Percentiles rank a stretch among this genome's conserved stretches.
These are phyloP conservation scores for Parnassius glacialis DNA, from an alignment of 2,888 invertebrate genomes.

Conservation along the genomic window DNA sequence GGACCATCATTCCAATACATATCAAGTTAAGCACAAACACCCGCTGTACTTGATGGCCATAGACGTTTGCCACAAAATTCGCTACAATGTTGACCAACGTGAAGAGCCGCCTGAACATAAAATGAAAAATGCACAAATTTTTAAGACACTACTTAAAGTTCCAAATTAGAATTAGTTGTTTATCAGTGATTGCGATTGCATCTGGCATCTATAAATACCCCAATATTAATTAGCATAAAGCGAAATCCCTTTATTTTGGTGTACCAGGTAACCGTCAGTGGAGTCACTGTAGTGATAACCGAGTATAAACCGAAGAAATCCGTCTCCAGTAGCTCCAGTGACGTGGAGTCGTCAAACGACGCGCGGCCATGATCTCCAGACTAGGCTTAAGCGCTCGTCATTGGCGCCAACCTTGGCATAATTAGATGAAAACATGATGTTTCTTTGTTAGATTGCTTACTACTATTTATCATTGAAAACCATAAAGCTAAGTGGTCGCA, in stretches of 20 bases:
- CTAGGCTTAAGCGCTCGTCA: conserved; percentile 1
- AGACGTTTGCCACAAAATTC: no score
- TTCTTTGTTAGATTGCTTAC: conserved; percentile 5
- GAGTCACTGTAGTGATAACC: conserved; percentile 97
- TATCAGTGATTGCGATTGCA: neutral
- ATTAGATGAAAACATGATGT: neutral
- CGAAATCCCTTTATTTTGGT: conserved; percentile 6
- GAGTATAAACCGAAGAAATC: conserved; percentile 93
- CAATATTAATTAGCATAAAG: neutral
- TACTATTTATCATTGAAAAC: neutral
- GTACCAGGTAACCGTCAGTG: conserved; percentile 90
- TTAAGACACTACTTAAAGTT: no score
- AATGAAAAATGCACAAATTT: no score
- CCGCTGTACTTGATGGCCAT: no score
- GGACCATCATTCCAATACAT: no score
- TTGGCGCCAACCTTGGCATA: neutral
- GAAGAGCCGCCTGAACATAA: no score
- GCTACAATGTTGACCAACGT: no score
- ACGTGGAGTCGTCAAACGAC: conserved; percentile 75
- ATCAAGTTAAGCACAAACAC: no score
- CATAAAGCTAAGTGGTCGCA: no score
- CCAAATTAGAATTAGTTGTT: no score
- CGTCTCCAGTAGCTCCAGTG: conserved; percentile 70
- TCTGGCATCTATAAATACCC: neutral
- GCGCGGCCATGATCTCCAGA: conserved; percentile 63